A percentile compares a stretch with the other conserved stretches of the same genome.
phyloP scores from a whole-genome alignment of 1,140 invertebrate species.

The Nasonia giraulti region DNA sequence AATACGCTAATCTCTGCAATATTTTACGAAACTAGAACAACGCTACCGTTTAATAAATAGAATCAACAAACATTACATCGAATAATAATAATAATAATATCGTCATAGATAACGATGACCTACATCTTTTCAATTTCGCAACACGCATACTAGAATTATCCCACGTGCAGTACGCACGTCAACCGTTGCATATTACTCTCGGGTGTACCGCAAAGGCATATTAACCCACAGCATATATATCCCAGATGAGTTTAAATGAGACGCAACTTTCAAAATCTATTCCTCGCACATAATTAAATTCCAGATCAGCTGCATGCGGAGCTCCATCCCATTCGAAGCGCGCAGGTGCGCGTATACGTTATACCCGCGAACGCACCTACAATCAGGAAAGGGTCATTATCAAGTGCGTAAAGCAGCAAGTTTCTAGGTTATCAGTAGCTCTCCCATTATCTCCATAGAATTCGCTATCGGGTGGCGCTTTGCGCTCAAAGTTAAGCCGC shows the following conservation, averaged over 20 bases:
- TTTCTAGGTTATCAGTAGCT: conserved; percentile 30
- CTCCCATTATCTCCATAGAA: background rate
- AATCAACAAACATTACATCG: too few relatives aligned
- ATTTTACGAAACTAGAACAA: background rate
- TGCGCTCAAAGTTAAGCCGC: background rate
- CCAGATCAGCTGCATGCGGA: background rate
- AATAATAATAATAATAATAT: too few relatives aligned
- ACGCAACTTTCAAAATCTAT: conserved; percentile 7
- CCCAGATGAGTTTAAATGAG: background rate
- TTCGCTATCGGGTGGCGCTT: background rate
- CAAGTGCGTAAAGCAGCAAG: background rate
- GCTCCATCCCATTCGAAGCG: background rate
- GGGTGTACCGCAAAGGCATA: background rate
- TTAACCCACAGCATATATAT: background rate
- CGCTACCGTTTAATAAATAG: background rate
- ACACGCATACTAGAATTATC: too few relatives aligned
- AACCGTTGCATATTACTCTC: too few relatives aligned
- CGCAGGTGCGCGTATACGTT: too few relatives aligned
- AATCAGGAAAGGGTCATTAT: background rate
- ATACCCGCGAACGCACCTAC: too few relatives aligned
- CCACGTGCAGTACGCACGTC: too few relatives aligned
- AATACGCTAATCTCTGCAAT: background rate
- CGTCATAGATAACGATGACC: too few relatives aligned
- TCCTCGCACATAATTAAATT: background rate
- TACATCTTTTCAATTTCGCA: too few relatives aligned